Percentiles rank a stretch among this genome's conserved stretches.
phyloP scores from a whole-genome alignment of 2,113 vertebrate genomes.

The Gyps fulvus region DNA sequence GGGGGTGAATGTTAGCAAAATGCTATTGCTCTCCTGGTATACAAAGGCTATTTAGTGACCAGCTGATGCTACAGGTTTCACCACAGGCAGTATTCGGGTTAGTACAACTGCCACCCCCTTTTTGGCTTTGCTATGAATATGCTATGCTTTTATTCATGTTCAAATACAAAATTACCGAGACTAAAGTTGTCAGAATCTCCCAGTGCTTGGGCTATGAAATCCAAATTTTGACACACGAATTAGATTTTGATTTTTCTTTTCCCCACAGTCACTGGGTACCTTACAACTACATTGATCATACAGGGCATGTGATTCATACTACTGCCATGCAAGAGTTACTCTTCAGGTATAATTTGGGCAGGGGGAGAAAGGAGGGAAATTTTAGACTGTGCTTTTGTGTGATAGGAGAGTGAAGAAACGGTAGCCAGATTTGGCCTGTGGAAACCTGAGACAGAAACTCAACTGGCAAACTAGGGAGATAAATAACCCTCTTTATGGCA shows the following conservation, averaged over 20 bases:
- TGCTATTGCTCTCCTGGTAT: neutral
- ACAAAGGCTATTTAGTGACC: neutral
- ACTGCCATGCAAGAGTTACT: neutral
- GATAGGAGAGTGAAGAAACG: neutral
- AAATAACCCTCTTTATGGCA: neutral
- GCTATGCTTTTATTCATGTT: neutral
- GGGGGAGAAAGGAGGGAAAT: neutral
- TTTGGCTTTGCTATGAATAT: neutral
- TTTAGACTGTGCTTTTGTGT: accelerated
- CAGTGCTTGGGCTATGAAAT: neutral
- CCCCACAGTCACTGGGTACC: too few species aligned
- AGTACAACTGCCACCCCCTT: neutral
- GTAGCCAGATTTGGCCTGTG: neutral
- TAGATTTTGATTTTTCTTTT: neutral
- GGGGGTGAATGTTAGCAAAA: neutral
- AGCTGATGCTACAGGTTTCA: neutral
- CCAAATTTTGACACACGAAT: neutral
- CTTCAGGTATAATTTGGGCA: neutral
- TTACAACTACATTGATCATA: neutral
- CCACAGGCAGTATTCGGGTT: neutral
- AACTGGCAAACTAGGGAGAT: neutral
- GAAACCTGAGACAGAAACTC: neutral
- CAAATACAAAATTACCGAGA: neutral
- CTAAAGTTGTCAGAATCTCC: neutral
- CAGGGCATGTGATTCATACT: neutral